These are phyloP conservation scores for Alouatta palliata DNA, from an alignment of 2,113 vertebrate genomes.

Conservation along the genomic window DNA sequence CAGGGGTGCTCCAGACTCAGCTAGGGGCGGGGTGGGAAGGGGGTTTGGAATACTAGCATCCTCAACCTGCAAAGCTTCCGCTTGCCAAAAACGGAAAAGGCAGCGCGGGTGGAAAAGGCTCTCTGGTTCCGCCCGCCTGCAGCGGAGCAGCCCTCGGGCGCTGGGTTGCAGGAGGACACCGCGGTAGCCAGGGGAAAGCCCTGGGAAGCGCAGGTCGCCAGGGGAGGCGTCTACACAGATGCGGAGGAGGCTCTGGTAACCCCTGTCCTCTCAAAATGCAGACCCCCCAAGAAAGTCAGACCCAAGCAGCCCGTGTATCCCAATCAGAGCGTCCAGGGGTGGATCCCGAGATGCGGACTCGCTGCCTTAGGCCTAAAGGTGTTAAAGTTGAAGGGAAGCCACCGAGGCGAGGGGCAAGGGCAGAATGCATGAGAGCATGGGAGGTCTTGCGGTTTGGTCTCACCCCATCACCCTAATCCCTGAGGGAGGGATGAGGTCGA, in stretches of 20 bases:
- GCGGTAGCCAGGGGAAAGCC: fast-evolving
- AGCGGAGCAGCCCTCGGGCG: fast-evolving
- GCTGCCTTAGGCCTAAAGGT: not conserved
- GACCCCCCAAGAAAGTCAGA: not conserved
- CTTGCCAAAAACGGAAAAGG: not conserved
- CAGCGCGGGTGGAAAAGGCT: not conserved
- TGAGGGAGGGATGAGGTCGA: not conserved
- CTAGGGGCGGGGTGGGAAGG: not conserved
- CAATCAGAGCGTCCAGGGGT: not conserved
- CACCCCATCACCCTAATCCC: not conserved
- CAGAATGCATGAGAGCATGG: not conserved
- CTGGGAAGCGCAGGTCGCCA: not conserved
- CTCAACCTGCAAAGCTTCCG: not conserved
- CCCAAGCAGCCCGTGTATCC: fast-evolving
- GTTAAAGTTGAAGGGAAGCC: fast-evolving
- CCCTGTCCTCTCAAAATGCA: no score
- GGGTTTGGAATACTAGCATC: not conserved
- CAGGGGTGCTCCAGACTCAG: not conserved
- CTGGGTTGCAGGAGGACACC: not conserved
- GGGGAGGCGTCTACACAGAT: not conserved
- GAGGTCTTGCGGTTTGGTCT: not conserved
- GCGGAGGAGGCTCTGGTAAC: fast-evolving
- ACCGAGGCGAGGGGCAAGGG: not conserved
- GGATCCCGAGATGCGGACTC: not conserved
- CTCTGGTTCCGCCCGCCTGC: not conserved